phyloP scores from a whole-genome alignment of 1,140 invertebrate genomes.

The Helicoverpa zea region DNA sequence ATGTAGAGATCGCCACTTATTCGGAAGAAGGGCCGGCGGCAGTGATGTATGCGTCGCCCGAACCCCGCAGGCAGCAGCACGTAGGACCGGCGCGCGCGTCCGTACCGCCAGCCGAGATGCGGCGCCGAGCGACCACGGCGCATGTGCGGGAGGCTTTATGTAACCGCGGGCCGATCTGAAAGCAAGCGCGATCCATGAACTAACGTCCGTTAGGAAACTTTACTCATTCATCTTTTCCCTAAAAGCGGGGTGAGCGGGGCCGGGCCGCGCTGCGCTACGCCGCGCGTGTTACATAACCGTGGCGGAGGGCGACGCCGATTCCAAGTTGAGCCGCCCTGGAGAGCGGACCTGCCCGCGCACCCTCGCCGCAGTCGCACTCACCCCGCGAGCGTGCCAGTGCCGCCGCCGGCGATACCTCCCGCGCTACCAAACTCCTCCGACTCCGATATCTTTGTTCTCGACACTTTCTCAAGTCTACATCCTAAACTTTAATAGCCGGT shows the following conservation, averaged over 20 bases:
- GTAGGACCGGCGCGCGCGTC: slow-evolving; percentile 60
- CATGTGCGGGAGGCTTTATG: slow-evolving; percentile 75
- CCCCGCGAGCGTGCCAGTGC: slow-evolving; percentile 35
- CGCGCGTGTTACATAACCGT: slow-evolving; percentile 74
- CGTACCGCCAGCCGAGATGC: slow-evolving; percentile 52
- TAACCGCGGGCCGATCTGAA: slow-evolving; percentile 76
- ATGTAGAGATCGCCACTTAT: slow-evolving; percentile 11
- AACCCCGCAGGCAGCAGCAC: background rate
- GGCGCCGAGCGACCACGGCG: slow-evolving; percentile 52
- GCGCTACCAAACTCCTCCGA: slow-evolving; percentile 45
- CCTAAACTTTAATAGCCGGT: slow-evolving; percentile 61
- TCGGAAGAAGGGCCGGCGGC: background rate
- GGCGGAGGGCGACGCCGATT: slow-evolving; percentile 74
- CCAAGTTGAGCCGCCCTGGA: slow-evolving; percentile 70
- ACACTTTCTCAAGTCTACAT: slow-evolving; percentile 52
- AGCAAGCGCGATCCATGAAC: slow-evolving; percentile 77
- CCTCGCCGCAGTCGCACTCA: slow-evolving; percentile 45
- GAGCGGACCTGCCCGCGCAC: slow-evolving; percentile 64
- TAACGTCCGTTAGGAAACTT: slow-evolving; percentile 83
- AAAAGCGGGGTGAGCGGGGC: slow-evolving; percentile 77
- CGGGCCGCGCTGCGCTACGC: slow-evolving; percentile 76
- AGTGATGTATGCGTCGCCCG: slow-evolving; percentile 9
- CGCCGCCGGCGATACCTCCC: slow-evolving; percentile 49
- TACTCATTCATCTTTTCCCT: slow-evolving; percentile 85
- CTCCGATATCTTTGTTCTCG: slow-evolving; percentile 50